Percentiles rank a stretch among this genome's conserved stretches.
These are phyloP conservation scores for Drosophila ogumai DNA, from an alignment of 1,140 invertebrate genomes.

Conservation along the genomic window DNA sequence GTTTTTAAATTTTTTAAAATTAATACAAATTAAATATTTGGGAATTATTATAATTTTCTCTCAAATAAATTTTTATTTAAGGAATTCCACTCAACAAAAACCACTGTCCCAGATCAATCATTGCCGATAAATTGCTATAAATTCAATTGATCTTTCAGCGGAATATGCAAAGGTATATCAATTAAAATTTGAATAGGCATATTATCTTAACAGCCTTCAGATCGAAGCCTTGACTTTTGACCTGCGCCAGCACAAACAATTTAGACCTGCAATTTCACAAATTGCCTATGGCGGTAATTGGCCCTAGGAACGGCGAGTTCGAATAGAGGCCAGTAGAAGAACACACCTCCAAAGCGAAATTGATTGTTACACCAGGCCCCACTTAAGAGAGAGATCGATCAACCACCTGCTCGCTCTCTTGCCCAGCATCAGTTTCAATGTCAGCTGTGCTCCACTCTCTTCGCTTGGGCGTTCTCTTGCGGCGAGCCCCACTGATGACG, in stretches of 20 bases:
- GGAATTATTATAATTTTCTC: background rate
- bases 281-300: slow-evolving; percentile 42
- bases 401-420: slow-evolving; percentile 20
- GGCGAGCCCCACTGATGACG: slow-evolving; percentile 13
- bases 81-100: background rate
- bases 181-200: slow-evolving; percentile 11
- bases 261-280: slow-evolving; percentile 35
- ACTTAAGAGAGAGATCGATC: background rate
- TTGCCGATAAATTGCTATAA: background rate
- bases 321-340: slow-evolving; percentile 3
- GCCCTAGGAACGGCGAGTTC: background rate
- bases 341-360: slow-evolving; percentile 45
- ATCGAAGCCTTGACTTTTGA: slow-evolving; percentile 49
- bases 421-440: slow-evolving; percentile 22
- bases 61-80: background rate
- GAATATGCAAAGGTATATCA: background rate
- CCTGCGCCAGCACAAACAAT: slow-evolving; percentile 53
- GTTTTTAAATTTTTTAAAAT: no score
- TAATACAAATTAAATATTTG: no score
- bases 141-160: background rate
- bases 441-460: slow-evolving; percentile 27
- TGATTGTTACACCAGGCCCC: background rate
- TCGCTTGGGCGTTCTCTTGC: background rate
- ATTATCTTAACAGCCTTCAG: slow-evolving; percentile 14
- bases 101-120: background rate